phyloP scores from a whole-genome alignment of 2,113 vertebrate genomes.

The Falco punctatus region DNA sequence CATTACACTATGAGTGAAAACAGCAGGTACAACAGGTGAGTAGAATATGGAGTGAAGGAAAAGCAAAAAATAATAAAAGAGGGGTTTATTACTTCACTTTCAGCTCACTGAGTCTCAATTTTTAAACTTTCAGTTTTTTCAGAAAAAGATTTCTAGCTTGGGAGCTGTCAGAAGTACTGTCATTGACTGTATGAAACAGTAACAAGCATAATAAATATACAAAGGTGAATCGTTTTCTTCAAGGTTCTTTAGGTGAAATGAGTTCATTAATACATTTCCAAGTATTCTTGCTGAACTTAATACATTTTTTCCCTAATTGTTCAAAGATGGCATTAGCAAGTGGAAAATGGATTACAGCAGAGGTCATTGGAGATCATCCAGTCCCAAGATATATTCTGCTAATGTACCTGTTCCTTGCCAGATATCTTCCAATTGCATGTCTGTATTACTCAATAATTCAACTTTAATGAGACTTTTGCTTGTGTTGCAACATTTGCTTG shows the following conservation, averaged over 20 bases:
- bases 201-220: not conserved
- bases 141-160: not conserved
- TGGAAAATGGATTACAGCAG: conserved; percentile 74
- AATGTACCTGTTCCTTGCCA: not conserved
- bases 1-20: not conserved
- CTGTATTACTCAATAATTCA: not conserved
- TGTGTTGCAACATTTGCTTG: not conserved
- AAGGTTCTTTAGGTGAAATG: not conserved
- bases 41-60: not conserved
- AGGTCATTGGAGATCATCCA: conserved; percentile 64
- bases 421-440: not conserved
- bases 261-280: not conserved
- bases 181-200: not conserved
- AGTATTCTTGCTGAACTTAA: not conserved
- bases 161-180: not conserved
- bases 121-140: not conserved
- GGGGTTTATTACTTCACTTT: not conserved
- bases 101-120: not conserved
- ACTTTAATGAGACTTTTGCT: not conserved
- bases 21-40: not conserved
- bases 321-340: conserved; percentile 64
- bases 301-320: not conserved
- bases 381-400: conserved; percentile 51
- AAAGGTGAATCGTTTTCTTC: not conserved
- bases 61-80: not conserved